A percentile compares a stretch with the other conserved stretches of the same genome.
These are phyloP conservation scores for Sthenelais limicola DNA, from an alignment of 2,888 invertebrate species.

Conservation along the genomic window DNA sequence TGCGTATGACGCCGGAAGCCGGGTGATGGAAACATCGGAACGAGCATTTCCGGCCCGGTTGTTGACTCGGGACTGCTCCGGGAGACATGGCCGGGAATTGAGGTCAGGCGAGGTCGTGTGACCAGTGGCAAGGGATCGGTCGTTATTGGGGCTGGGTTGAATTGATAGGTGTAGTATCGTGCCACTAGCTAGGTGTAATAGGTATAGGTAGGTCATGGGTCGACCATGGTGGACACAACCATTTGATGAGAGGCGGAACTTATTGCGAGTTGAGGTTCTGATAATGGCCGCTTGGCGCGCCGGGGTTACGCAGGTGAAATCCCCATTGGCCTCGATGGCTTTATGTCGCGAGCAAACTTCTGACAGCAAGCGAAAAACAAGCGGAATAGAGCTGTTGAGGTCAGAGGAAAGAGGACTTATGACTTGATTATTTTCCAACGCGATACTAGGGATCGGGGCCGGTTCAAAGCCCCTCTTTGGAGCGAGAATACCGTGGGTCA, in stretches of 20 bases:
- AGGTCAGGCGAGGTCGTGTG: constrained; percentile 32
- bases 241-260: constrained; percentile 38
- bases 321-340: constrained; percentile 1
- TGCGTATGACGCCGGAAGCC: constrained; percentile 25
- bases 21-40: constrained; percentile 31
- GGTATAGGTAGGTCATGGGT: constrained; percentile 16
- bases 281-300: constrained; percentile 11
- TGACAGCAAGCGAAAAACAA: constrained; percentile 8
- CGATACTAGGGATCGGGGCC: constrained; percentile 12
- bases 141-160: constrained; percentile 29
- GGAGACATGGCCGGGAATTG: constrained; percentile 14
- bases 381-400: background rate
- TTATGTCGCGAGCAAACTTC: constrained; percentile 1
- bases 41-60: background rate
- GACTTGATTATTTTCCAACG: constrained; percentile 24
- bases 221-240: constrained; percentile 26
- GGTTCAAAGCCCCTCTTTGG: constrained; percentile 23
- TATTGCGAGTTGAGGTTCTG: constrained; percentile 7
- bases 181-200: constrained; percentile 1
- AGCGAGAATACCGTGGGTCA: no score
- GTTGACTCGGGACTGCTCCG: constrained; percentile 12
- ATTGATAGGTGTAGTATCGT: constrained; percentile 33
- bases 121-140: constrained; percentile 2
- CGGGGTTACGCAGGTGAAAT: constrained; percentile 1
- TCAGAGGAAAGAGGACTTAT: constrained; percentile 7